Conservation (phyloP, 2,888 invertebrate genomes). For the Megastigmus dorsalis region DNA sequence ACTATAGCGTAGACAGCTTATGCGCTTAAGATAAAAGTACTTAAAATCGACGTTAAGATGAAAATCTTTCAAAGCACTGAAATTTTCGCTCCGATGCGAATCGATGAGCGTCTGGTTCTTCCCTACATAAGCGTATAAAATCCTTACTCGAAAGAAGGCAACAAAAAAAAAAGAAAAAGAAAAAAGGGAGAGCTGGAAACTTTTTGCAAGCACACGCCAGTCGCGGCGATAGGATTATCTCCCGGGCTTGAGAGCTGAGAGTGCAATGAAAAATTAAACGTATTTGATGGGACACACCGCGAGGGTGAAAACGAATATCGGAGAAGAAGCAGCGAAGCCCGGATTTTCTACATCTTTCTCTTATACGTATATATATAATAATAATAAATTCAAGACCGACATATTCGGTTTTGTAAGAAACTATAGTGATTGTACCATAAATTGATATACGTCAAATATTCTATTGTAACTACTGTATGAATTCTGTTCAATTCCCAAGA, state of each 20-base stretch:
- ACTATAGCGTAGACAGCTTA: too few relatives aligned
- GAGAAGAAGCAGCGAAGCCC: too few relatives aligned
- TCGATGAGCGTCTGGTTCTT: not conserved
- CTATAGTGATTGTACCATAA: too few relatives aligned
- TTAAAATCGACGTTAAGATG: not conserved
- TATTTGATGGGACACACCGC: slow-evolving; percentile 61
- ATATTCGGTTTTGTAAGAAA: too few relatives aligned
- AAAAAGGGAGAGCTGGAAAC: too few relatives aligned
- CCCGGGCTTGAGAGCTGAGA: not conserved
- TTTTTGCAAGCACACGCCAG: slow-evolving; percentile 14
- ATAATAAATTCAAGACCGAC: too few relatives aligned
- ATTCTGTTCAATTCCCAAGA: too few relatives aligned
- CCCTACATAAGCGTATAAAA: not conserved
- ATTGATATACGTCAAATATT: too few relatives aligned
- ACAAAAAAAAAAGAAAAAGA: not conserved
- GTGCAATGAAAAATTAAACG: slow-evolving; percentile 58
- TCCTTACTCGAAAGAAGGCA: slow-evolving; percentile 29
- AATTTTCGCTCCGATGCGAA: not conserved
- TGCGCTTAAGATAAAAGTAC: not conserved
- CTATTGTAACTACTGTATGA: too few relatives aligned
- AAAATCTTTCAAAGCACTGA: not conserved
- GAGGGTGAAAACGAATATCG: slow-evolving; percentile 35
- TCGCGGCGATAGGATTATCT: slow-evolving; percentile 36
- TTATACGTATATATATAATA: too few relatives aligned
- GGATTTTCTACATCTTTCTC: too few relatives aligned